phyloP scores from a whole-genome alignment of 2,888 invertebrate genomes.

The Platycheirus rosarum region DNA sequence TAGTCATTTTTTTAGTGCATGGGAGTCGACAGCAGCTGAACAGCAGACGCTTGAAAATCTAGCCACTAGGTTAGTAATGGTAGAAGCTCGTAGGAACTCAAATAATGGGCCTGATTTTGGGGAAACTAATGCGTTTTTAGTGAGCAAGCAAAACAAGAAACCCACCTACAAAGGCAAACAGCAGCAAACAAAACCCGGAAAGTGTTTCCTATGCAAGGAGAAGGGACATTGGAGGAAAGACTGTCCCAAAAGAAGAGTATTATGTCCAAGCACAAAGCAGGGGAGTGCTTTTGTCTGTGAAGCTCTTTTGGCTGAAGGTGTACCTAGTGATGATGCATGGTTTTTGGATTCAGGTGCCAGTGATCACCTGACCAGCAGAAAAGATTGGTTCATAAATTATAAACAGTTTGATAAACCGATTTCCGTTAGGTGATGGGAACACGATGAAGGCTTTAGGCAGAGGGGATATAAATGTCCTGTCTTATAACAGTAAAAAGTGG shows the following conservation, averaged over 20 bases:
- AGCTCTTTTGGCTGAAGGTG: conserved; percentile 20
- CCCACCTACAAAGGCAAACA: background rate
- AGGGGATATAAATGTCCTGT: conserved; percentile 69
- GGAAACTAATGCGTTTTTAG: background rate
- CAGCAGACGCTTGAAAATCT: conserved; percentile 38
- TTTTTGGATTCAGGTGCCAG: conserved; percentile 45
- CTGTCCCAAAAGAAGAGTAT: background rate
- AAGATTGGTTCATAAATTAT: conserved; percentile 9
- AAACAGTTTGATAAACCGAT: conserved; percentile 3
- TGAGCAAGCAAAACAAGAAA: background rate
- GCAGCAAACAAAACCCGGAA: background rate
- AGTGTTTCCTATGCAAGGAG: conserved; percentile 3
- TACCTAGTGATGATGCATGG: conserved; percentile 25
- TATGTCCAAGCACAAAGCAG: background rate
- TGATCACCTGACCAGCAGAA: conserved; percentile 30
- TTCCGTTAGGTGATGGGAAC: conserved; percentile 11
- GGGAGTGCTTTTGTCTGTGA: conserved; percentile 11
- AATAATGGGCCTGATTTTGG: background rate
- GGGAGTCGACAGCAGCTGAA: conserved; percentile 35
- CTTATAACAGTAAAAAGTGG: conserved; percentile 67
- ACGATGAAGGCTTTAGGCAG: conserved; percentile 58
- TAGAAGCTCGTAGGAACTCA: background rate
- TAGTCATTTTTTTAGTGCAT: conserved; percentile 49
- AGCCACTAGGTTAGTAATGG: conserved; percentile 9
- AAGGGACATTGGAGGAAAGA: conserved; percentile 1